Conservation (phyloP, 2,888 invertebrate species). For the Drosophila robusta region DNA sequence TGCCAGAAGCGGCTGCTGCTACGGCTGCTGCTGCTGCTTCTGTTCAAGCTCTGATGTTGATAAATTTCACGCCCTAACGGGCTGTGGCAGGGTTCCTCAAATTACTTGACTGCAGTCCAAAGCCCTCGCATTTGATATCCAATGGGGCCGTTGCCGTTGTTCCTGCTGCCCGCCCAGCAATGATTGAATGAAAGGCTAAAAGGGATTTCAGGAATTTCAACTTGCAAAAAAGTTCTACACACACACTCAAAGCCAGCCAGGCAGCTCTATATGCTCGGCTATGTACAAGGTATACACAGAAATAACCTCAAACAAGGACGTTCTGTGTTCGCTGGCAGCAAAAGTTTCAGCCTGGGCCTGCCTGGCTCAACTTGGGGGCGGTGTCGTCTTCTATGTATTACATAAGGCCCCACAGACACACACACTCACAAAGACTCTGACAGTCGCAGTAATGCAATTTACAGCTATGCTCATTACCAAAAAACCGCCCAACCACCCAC, state of each 20-base stretch:
- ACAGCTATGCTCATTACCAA: conserved; percentile 45
- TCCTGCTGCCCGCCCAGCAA: conserved; percentile 36
- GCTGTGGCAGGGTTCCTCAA: conserved; percentile 52
- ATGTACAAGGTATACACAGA: conserved; percentile 52
- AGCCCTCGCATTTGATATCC: conserved; percentile 42
- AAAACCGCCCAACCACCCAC: conserved; percentile 12
- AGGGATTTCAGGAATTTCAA: conserved; percentile 71
- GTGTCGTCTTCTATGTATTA: conserved; percentile 52
- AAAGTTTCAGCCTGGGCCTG: conserved; percentile 49
- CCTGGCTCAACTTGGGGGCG: conserved; percentile 19
- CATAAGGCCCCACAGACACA: conserved; percentile 50
- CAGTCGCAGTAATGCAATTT: conserved; percentile 77
- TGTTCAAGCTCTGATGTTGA: conserved; percentile 51
- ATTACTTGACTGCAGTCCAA: conserved; percentile 71
- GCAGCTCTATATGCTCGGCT: conserved; percentile 6
- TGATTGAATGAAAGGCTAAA: conserved; percentile 78
- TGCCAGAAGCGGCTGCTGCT: conserved; percentile 30
- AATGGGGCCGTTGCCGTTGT: conserved; percentile 17
- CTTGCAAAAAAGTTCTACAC: conserved; percentile 47
- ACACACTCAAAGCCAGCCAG: conserved; percentile 15
- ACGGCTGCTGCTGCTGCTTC: conserved; percentile 4
- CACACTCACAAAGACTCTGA: conserved; percentile 9
- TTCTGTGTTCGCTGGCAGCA: conserved; percentile 52
- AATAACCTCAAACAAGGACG: conserved; percentile 81
- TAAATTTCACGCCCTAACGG: conserved; percentile 68